phyloP scores from a whole-genome alignment of 2,797 vertebrate species.

The Dryobates pubescens region DNA sequence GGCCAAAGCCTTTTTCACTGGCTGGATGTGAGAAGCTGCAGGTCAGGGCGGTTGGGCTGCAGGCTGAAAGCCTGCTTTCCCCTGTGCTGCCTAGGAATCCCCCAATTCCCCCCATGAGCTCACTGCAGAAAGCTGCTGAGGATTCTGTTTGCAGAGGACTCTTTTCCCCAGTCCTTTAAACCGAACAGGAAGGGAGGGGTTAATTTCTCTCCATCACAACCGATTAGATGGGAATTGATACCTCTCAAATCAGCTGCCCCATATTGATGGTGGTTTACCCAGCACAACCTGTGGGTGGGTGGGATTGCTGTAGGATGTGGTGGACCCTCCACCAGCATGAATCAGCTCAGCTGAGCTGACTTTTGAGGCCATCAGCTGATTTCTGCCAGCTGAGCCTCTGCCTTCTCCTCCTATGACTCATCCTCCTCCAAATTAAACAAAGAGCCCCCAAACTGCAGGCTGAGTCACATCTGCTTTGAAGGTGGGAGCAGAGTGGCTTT shows the following conservation, averaged over 20 bases:
- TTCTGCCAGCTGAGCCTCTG: conserved; percentile 18
- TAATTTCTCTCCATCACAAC: background rate
- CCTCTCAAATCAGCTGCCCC: background rate
- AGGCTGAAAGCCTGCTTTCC: background rate
- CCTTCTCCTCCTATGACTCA: conserved; percentile 28
- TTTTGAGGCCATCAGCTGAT: background rate
- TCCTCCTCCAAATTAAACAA: background rate
- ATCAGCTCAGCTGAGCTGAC: background rate
- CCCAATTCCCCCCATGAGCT: too few relatives aligned
- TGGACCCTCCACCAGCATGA: background rate
- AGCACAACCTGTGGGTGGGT: fast-evolving
- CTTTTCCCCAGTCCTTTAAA: background rate
- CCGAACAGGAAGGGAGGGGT: fast-evolving
- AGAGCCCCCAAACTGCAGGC: background rate
- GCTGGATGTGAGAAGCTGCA: background rate
- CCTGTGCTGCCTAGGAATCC: background rate
- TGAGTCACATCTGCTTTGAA: background rate
- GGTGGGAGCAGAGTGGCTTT: background rate
- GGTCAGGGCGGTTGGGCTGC: background rate
- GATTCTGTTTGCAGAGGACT: background rate
- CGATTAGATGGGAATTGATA: fast-evolving
- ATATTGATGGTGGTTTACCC: fast-evolving
- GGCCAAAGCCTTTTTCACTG: background rate
- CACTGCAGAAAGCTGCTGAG: background rate
- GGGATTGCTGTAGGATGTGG: background rate